These are phyloP conservation scores for Pseudomyrmex flavicornis DNA, from an alignment of 1,140 invertebrate genomes.

Conservation along the genomic window DNA sequence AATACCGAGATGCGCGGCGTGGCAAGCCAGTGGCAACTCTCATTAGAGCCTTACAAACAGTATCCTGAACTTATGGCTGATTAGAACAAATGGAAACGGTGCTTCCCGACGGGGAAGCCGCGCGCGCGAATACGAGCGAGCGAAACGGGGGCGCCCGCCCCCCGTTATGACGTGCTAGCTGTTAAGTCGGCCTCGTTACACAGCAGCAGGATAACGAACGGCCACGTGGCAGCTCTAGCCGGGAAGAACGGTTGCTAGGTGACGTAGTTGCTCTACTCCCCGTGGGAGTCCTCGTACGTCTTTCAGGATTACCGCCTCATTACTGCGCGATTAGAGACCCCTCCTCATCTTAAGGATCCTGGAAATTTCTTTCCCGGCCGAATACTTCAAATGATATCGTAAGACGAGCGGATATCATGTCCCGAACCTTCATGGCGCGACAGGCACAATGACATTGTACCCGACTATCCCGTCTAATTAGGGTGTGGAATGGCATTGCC, in stretches of 20 bases:
- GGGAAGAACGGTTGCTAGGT: conserved; percentile 49
- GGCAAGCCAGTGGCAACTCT: conserved; percentile 52
- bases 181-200: conserved; percentile 54
- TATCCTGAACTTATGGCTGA: conserved; percentile 58
- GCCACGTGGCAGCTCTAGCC: conserved; percentile 40
- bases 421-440: not conserved
- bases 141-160: not conserved
- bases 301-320: conserved; percentile 56
- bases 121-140: not conserved
- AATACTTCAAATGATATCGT: not conserved
- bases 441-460: not conserved
- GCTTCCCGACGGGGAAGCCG: conserved; percentile 24
- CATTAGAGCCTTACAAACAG: conserved; percentile 59
- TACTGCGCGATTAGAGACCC: conserved; percentile 40
- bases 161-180: conserved; percentile 44
- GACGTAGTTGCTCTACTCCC: conserved; percentile 22
- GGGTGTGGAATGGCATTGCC: not conserved
- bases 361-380: conserved; percentile 17
- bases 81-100: conserved; percentile 58
- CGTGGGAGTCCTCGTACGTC: conserved; percentile 36
- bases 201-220: conserved; percentile 44
- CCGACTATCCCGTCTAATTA: conserved; percentile 50
- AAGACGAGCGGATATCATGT: not conserved
- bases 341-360: not conserved
- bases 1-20: conserved; percentile 33